phyloP scores from a whole-genome alignment of 92 coral and sea anemone species.

The Porites rus region DNA sequence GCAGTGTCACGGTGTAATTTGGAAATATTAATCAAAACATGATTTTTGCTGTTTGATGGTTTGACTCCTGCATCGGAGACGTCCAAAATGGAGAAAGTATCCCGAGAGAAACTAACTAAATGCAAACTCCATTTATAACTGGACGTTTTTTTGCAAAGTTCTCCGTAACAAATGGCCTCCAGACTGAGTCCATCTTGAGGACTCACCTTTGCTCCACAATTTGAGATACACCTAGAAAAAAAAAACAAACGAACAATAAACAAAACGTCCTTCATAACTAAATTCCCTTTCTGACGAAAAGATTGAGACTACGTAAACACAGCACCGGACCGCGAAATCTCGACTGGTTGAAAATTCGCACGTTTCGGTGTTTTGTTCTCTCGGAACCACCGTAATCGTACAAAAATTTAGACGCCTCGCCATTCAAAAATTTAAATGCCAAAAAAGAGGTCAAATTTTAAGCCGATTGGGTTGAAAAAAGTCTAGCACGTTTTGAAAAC shows the following conservation, averaged over 20 bases:
- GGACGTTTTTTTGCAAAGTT: constrained; percentile 30
- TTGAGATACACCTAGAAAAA: constrained; percentile 43
- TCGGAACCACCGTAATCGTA: too few relatives aligned
- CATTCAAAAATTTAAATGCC: too few relatives aligned
- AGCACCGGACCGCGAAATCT: too few relatives aligned
- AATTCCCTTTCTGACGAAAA: too few relatives aligned
- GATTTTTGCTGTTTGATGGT: constrained; percentile 4
- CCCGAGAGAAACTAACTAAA: neutral
- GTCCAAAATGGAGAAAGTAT: neutral
- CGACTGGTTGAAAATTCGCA: too few relatives aligned
- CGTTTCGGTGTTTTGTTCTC: too few relatives aligned
- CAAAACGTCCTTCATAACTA: neutral
- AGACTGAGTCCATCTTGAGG: constrained; percentile 22
- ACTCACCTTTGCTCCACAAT: constrained; percentile 53
- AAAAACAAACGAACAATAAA: neutral
- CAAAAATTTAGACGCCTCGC: too few relatives aligned
- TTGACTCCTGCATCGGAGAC: neutral
- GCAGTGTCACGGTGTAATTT: constrained; percentile 8
- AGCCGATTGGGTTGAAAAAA: too few relatives aligned
- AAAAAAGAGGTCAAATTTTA: too few relatives aligned
- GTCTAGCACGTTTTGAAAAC: too few relatives aligned
- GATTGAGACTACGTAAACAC: too few relatives aligned
- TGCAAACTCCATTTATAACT: constrained; percentile 46
- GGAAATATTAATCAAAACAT: neutral
- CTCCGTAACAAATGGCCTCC: constrained; percentile 49